A percentile compares a stretch with the other conserved stretches of the same genome.
phyloP scores from a whole-genome alignment of 2,888 invertebrate species.

The Bruchidius siliquastri region DNA sequence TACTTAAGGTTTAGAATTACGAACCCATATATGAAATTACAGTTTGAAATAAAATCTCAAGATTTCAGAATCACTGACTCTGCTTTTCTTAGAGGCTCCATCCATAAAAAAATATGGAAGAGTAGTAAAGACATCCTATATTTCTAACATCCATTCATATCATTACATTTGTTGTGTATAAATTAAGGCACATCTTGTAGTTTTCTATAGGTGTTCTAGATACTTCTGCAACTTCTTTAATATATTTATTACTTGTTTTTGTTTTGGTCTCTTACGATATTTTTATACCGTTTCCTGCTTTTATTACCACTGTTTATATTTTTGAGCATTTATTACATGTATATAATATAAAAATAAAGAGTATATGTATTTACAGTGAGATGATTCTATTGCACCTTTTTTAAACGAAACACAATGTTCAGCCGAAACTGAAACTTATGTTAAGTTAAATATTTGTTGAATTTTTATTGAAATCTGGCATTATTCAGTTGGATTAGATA shows the following conservation, averaged over 20 bases:
- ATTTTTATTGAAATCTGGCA: too few relatives aligned
- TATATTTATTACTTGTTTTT: background rate
- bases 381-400: background rate
- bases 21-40: too few relatives aligned
- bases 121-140: background rate
- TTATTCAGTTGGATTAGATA: too few relatives aligned
- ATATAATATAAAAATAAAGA: background rate
- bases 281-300: background rate
- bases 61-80: too few relatives aligned
- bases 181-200: background rate
- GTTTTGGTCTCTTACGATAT: background rate
- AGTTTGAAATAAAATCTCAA: too few relatives aligned
- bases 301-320: background rate
- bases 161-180: background rate
- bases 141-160: background rate
- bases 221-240: background rate
- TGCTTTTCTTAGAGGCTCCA: too few relatives aligned
- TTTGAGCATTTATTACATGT: background rate
- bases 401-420: too few relatives aligned
- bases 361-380: background rate
- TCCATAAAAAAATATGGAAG: too few relatives aligned
- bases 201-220: background rate
- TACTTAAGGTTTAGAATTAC: too few relatives aligned
- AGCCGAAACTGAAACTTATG: too few relatives aligned
- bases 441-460: too few relatives aligned